phyloP scores from a whole-genome alignment of 1,140 invertebrate genomes.

The Rhyacophila brunnea region DNA sequence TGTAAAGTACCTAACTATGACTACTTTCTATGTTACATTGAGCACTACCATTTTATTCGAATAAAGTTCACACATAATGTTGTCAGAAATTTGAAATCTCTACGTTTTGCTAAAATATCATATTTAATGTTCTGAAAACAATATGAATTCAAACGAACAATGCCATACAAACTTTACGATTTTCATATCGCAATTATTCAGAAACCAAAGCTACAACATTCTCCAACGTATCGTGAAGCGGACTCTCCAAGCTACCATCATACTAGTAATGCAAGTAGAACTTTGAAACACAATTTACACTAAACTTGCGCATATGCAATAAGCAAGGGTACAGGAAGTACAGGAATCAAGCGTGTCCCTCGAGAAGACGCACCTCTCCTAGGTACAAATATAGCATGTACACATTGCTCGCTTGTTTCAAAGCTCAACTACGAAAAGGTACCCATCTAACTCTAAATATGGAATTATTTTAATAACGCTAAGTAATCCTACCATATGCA shows the following conservation, averaged over 20 bases:
- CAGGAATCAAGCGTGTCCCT: neutral
- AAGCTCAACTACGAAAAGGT: neutral
- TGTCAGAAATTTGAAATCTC: no score
- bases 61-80: no score
- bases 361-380: neutral
- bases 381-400: neutral
- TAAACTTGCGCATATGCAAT: slow-evolving; percentile 23
- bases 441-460: neutral
- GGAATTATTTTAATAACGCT: neutral
- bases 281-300: slow-evolving; percentile 24
- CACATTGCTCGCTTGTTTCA: neutral
- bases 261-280: slow-evolving; percentile 14
- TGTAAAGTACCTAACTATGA: no score
- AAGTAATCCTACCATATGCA: no score
- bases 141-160: no score
- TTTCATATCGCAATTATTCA: slow-evolving; percentile 21
- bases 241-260: slow-evolving; percentile 2
- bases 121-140: no score
- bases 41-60: no score
- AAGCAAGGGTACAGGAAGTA: neutral
- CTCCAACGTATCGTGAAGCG: neutral
- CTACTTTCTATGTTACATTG: no score
- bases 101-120: no score
- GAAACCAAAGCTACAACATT: slow-evolving; percentile 1
- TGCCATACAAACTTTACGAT: slow-evolving; percentile 9